Conservation (phyloP, 2,888 invertebrate species). For the Cremastinae sp. region DNA sequence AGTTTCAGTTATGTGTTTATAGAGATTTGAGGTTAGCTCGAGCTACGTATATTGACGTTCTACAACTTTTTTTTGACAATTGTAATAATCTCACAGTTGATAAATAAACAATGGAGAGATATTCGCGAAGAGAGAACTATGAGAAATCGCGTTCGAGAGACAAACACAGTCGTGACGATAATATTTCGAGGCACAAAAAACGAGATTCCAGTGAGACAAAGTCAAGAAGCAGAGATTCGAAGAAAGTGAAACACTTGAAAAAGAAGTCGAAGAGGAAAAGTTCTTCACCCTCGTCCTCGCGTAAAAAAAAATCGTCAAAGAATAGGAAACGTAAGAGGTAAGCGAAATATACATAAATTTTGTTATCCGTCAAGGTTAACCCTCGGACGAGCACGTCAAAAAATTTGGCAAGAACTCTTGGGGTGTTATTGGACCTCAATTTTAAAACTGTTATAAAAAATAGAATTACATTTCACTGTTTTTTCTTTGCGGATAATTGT, state of each 20-base stretch:
- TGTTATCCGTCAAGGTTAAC: too few species aligned
- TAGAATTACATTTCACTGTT: too few species aligned
- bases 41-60: constrained; percentile 29
- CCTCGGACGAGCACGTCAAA: too few species aligned
- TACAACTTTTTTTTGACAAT: background rate
- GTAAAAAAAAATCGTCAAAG: constrained; percentile 70
- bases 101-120: constrained; percentile 65
- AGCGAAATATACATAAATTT: background rate
- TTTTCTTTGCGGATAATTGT: too few species aligned
- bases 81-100: background rate
- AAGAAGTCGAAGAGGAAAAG: constrained; percentile 68
- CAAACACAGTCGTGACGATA: constrained; percentile 40
- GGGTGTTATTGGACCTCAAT: too few species aligned
- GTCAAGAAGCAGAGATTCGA: constrained; percentile 38
- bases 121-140: constrained; percentile 60
- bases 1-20: background rate
- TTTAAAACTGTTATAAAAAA: too few species aligned
- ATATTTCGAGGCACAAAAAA: constrained; percentile 39
- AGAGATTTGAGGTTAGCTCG: constrained; percentile 61
- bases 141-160: constrained; percentile 56
- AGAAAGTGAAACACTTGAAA: constrained; percentile 63
- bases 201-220: constrained; percentile 33
- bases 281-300: constrained; percentile 56
- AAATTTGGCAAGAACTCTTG: too few species aligned
- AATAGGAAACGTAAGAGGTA: constrained; percentile 70